Evolutionary conservation across 2,797 vertebrate species (phyloP).

Genomic region (Calcarius lapponicus): DNA sequence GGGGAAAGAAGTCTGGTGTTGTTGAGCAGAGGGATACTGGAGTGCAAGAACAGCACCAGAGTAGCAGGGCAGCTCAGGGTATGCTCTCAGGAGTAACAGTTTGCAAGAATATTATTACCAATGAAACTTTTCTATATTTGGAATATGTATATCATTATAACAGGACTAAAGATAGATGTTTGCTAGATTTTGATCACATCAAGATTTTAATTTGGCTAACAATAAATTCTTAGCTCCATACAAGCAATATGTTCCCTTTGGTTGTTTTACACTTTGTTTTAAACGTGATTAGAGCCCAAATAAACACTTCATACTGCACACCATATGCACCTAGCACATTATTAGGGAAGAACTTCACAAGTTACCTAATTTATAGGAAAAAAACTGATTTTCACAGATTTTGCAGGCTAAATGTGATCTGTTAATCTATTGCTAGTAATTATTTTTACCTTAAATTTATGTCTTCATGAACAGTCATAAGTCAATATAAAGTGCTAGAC

Average conservation of each 20-base stretch:
- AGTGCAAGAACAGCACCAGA: neutral
- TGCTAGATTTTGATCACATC: neutral
- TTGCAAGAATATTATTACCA: neutral
- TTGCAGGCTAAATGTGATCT: neutral
- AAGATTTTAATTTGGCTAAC: neutral
- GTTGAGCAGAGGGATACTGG: neutral
- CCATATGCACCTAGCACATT: neutral
- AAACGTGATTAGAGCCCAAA: neutral
- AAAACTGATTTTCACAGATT: neutral
- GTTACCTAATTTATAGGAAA: neutral
- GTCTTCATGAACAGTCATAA: neutral
- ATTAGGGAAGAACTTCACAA: neutral
- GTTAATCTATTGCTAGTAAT: neutral
- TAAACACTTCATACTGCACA: neutral
- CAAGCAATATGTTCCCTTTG: neutral
- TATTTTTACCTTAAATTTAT: neutral
- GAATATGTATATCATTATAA: neutral
- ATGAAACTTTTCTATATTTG: neutral
- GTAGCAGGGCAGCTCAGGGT: neutral
- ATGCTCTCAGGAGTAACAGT: neutral
- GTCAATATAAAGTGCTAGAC: neutral
- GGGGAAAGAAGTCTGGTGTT: neutral
- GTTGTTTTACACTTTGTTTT: neutral
- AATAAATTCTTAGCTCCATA: neutral
- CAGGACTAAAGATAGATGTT: neutral